A percentile compares a stretch with the other conserved stretches of the same genome.
These are phyloP conservation scores for Lordiphosa collinella DNA, from an alignment of 1,140 invertebrate species.

Conservation along the genomic window DNA sequence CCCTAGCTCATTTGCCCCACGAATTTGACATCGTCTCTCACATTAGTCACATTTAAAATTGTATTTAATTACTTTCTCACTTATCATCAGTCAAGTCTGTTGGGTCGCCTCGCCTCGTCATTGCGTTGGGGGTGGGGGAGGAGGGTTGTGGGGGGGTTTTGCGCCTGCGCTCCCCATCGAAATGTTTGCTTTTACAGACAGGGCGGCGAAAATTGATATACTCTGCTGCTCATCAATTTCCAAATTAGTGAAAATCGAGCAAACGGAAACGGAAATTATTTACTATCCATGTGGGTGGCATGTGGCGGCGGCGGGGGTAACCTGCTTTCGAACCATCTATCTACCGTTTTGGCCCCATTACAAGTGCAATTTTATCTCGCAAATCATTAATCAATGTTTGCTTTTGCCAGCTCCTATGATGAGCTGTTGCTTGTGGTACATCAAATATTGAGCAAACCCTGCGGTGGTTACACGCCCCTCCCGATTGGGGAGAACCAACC, in stretches of 20 bases:
- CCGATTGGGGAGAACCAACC: slow-evolving; percentile 25
- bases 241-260: slow-evolving; percentile 75
- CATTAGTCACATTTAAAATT: slow-evolving; percentile 78
- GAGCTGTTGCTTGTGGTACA: neutral
- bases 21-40: slow-evolving; percentile 75
- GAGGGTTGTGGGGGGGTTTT: slow-evolving; percentile 8
- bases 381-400: slow-evolving; percentile 71
- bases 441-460: slow-evolving; percentile 27
- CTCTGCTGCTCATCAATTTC: slow-evolving; percentile 61
- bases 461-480: slow-evolving; percentile 46
- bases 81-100: slow-evolving; percentile 76
- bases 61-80: slow-evolving; percentile 78
- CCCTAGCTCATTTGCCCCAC: slow-evolving; percentile 52
- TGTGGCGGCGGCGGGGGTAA: slow-evolving; percentile 14
- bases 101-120: slow-evolving; percentile 49
- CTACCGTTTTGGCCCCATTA: slow-evolving; percentile 54
- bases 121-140: slow-evolving; percentile 43
- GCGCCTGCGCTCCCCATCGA: slow-evolving; percentile 55
- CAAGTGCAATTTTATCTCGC: slow-evolving; percentile 76
- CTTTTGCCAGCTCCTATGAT: slow-evolving; percentile 3
- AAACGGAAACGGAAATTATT: slow-evolving; percentile 64
- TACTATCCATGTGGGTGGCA: slow-evolving; percentile 41
- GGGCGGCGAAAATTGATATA: slow-evolving; percentile 62
- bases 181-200: slow-evolving; percentile 41
- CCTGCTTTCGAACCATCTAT: slow-evolving; percentile 49